Conservation (phyloP, 2,113 vertebrate genomes). For the human region DNA sequence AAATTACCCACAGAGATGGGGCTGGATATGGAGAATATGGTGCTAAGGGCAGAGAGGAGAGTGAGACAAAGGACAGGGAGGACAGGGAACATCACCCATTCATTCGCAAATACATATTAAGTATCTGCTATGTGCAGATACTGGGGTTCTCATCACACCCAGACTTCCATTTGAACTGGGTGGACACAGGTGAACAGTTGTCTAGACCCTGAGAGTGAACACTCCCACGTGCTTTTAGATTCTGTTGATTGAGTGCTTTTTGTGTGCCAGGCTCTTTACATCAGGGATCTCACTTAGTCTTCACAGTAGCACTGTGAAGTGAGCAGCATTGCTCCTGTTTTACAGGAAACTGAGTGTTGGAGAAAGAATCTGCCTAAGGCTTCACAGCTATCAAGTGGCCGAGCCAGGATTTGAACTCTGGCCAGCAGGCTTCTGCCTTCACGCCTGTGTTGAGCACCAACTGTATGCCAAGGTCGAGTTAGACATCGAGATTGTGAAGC, state of each 20-base stretch:
- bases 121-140: background rate
- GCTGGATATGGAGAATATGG: background rate
- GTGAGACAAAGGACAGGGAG: background rate
- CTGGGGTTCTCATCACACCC: background rate
- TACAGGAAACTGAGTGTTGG: conserved; percentile 52
- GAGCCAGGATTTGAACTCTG: conserved; percentile 2
- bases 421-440: background rate
- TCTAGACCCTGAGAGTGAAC: background rate
- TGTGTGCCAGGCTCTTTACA: background rate
- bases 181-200: background rate
- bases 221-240: background rate
- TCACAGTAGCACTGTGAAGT: background rate
- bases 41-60: background rate
- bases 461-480: background rate
- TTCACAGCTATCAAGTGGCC: conserved; percentile 60
- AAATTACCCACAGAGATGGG: conserved; percentile 75
- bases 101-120: background rate
- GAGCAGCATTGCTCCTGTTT: background rate
- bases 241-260: background rate
- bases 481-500: background rate
- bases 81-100: background rate
- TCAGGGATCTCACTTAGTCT: background rate
- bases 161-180: background rate
- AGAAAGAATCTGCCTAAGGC: conserved; percentile 38
- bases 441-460: background rate